Percentiles rank a stretch among this genome's conserved stretches.
Conservation (phyloP, 2,113 vertebrate genomes). For the Oreochromis spilurus region DNA sequence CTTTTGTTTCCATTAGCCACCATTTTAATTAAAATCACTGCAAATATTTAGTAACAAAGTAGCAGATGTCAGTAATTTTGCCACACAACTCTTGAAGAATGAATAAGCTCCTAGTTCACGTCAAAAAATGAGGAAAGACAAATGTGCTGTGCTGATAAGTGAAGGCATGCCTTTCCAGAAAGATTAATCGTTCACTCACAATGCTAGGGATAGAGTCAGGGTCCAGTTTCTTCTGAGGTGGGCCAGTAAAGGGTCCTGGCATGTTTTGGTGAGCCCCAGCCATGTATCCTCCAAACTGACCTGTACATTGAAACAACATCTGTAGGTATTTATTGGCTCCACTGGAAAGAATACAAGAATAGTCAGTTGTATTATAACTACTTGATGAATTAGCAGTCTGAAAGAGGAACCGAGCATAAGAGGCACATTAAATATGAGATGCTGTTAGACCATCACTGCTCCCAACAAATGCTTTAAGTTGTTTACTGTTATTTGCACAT, state of each 20-base stretch:
- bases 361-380: not conserved
- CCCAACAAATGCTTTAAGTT: not conserved
- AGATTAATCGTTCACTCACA: constrained; percentile 69
- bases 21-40: not conserved
- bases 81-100: not conserved
- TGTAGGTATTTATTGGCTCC: not conserved
- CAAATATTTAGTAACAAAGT: not conserved
- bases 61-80: not conserved
- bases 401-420: not conserved
- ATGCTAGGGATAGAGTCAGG: constrained; percentile 89
- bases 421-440: not conserved
- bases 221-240: constrained; percentile 88
- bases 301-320: constrained; percentile 45
- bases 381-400: not conserved
- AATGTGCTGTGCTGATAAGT: not conserved
- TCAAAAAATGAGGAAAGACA: not conserved
- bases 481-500: not conserved
- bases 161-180: not conserved
- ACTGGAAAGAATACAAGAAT: not conserved
- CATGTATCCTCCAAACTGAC: constrained; percentile 80
- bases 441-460: not conserved
- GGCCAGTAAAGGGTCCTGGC: constrained; percentile 80
- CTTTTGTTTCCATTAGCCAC: not conserved
- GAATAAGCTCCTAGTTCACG: not conserved
- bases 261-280: constrained; percentile 77